Base-by-base conservation (phyloP, 2,797 vertebrate genomes). In the Hyperoplus lanceolatus region DNA sequence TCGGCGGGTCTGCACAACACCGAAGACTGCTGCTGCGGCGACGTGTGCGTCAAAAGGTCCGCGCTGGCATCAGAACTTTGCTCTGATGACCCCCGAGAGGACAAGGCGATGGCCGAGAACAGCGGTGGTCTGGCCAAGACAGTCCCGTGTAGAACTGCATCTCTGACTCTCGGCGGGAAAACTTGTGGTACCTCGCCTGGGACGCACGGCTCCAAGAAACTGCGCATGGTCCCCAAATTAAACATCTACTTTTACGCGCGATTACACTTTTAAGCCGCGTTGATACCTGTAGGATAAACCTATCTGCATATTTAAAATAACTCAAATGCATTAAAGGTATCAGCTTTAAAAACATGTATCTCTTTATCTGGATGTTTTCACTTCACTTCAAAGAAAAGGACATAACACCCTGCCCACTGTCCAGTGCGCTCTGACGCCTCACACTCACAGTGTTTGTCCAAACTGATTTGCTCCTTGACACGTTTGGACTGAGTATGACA, bases 391-490 rank as follows among this genome's bases (percentile, higher is more conserved):
- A 29, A 8, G 14, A 50, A 36, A 18, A 42, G 7, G 29, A 29
- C 29, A 29, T 3, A 29, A 29, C 29, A 29, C 6, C 8, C 42
- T 14, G 36, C 13, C 11, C 12, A 51, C 55, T 5, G 70, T 59
- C 49, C 64, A 16, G 59, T 10, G 70, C 90, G 86, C 88, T 82
- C 46, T 29, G 60, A 53, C 82, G 84, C 91, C 89, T 92, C 92
- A 29, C 29, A 29, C 90, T 86, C 36, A 67, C 18, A 29, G 29
- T 29, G 90, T 88, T 93, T 91, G 90, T 92, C 95, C 63, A 92
- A 86, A 92, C 94, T 95, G 95, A 96, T 96, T 95, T 96, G 96
- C 94, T 95, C 95, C 94, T 95, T 96, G 96, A 96, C 96, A 96
- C 95, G 94, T 96, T 94, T 90, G 95, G 95, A 95, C 94, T 95